Base-by-base conservation (phyloP, 2,888 invertebrate species). In the Griposia aprilina region DNA sequence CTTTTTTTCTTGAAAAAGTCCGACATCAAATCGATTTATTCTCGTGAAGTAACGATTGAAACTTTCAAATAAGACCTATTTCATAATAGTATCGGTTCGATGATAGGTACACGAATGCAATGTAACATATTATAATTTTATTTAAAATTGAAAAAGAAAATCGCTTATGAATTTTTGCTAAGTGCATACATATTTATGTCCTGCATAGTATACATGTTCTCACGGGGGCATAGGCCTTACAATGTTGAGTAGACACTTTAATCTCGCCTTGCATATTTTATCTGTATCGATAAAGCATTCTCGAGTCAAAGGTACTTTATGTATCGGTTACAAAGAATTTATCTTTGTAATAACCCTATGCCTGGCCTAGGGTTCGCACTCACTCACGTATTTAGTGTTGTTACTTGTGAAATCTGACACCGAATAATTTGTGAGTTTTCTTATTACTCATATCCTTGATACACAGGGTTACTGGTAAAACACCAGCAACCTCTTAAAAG, bases 201-300 rank as follows among this genome's bases (percentile, higher is more conserved):
- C n/a, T n/a, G n/a, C 72, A 72, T 26, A 36, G 26, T 65, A 45
- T 5, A 50, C 45, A 69, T 67, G 26, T 77, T 82, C 73, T 73
- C 79, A 78, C 48, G 36, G 62, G 82, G 74, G 75, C 87, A 87
- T 84, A 82, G 73, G 74, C 77, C 87, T 84, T 60, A 73, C 72
- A 55, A 73, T 80, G 55, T 59, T 52, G 41, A 55, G 69, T 77
- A 68, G 45, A 69, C 65, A 82, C 4, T 81, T 80, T 69, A 76
- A 70, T 77, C 60, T 84, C 41, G 50, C 41, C 81, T 71, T 73
- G 81, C 62, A 79, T 78, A 67, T 72, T 78, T 75, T 86, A 86
- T 79, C 66, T 50, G 50, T 69, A 70, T 78, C 52, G 71, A 69
- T 71, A 65, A 80, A 65, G 50, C 67, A 72, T 62, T 86, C 45